Conservation (phyloP, 2,888 invertebrate species). For the Callyntrura guangdongensis region DNA sequence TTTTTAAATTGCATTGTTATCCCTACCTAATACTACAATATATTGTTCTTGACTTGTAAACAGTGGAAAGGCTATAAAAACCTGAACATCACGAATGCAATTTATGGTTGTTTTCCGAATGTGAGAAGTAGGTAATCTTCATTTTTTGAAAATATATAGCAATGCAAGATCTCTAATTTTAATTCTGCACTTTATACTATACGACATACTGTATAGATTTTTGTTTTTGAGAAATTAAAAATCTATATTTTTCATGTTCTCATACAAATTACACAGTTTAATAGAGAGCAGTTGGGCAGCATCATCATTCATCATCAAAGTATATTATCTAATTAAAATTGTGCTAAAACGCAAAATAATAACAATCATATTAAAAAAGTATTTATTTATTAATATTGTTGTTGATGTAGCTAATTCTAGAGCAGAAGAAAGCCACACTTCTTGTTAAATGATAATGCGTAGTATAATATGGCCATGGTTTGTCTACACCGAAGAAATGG, state of each 20-base stretch:
- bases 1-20: conserved; percentile 2
- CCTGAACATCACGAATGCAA: not conserved
- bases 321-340: not conserved
- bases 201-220: not conserved
- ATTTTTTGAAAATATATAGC: conserved; percentile 7
- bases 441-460: too few relatives aligned
- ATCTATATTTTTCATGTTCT: conserved; percentile 37
- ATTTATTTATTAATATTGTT: conserved; percentile 1
- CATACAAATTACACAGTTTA: not conserved
- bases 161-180: conserved; percentile 50
- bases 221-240: conserved; percentile 6
- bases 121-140: not conserved
- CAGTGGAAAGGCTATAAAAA: not conserved
- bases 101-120: not conserved
- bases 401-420: too few relatives aligned
- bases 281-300: conserved; percentile 26
- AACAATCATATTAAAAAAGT: not conserved
- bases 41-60: not conserved
- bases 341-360: not conserved
- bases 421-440: too few relatives aligned
- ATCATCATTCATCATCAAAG: conserved; percentile 16
- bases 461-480: too few relatives aligned
- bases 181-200: conserved; percentile 33
- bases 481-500: too few relatives aligned
- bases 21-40: not conserved